Evolutionary conservation across 2,797 vertebrate species (phyloP), one percentile per base, ranked within the genome.

Genomic region (Danio tinwini): DNA sequence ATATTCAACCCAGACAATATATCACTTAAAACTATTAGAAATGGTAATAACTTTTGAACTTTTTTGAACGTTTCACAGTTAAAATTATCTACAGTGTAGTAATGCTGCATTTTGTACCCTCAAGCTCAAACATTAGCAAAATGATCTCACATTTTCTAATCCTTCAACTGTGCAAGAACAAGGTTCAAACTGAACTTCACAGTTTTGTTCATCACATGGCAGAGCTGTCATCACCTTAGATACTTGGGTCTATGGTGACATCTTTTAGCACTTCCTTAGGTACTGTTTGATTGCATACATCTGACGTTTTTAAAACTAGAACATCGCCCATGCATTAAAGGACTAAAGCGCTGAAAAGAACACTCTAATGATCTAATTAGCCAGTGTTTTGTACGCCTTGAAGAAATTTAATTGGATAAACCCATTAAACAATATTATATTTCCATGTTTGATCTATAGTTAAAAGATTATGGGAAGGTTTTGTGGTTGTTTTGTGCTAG

Each of bases 371-470:
- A 59, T 68, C 14, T 68, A 59, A 59, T 58, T 76, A 67, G 42
- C 52, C 49, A 13, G 63, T 45, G 42, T 44, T 29, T 72, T 45
- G 40, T 71, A 55, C 55, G 50, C 68, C 75, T 65, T 68, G n/a
- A 7, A 68, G 52, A 68, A 56, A 58, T 39, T 19, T 14, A 37
- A 47, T 58, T 13, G 50, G 40, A 21, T 12, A 44, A 76, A 56
- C 62, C 67, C 63, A 58, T 58, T 77, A 47, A 77, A 56, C 67
- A 1, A 58, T 6, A 68, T 12, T 64, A 6, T 13, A 13, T 45
- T 72, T 58, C 55, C 53, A n/a, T 44, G 44, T 56, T 76, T 58
- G 11, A 68, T 77, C 7, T 58, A 58, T 12, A 56, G 63, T 37
- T 65, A 9, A 44, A 62, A 29, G 17, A 37, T 45, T 45, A 29